These are phyloP conservation scores for zebrafish (Danio rerio) DNA, from an alignment of 2,113 vertebrate genomes.

Conservation along the genomic window DNA sequence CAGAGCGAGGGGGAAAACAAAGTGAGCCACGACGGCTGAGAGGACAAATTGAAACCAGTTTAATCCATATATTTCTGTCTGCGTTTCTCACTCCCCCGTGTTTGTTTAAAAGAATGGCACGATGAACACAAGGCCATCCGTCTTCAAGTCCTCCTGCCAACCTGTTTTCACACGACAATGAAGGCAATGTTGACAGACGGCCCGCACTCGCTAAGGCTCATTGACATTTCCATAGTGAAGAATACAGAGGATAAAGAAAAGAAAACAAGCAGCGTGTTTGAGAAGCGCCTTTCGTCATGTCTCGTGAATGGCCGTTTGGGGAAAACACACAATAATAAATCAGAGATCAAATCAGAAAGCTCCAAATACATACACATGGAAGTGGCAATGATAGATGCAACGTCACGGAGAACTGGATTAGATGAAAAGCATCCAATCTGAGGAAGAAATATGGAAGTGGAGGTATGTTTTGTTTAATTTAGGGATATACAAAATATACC, in stretches of 20 bases:
- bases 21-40: not conserved
- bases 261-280: slow-evolving; percentile 15
- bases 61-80: not conserved
- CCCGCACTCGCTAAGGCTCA: slow-evolving; percentile 46
- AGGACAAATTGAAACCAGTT: slow-evolving; percentile 23
- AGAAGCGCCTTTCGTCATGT: slow-evolving; percentile 20
- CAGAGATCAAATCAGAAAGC: no score
- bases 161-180: slow-evolving; percentile 27
- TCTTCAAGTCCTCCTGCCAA: slow-evolving; percentile 21
- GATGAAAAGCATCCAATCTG: slow-evolving; percentile 11
- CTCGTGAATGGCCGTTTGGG: slow-evolving; percentile 10
- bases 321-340: slow-evolving; percentile 37
- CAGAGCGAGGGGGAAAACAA: no score
- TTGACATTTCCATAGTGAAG: slow-evolving; percentile 45
- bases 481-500: not conserved
- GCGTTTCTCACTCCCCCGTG: not conserved
- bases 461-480: not conserved
- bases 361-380: no score
- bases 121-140: not conserved
- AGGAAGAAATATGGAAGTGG: not conserved
- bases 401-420: not conserved
- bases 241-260: slow-evolving; percentile 33
- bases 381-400: not conserved
- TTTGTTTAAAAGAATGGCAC: slow-evolving; percentile 34
- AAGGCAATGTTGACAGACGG: slow-evolving; percentile 51